These are phyloP conservation scores for Galemys pyrenaicus DNA, from an alignment of 2,113 vertebrate species.

Conservation along the genomic window DNA sequence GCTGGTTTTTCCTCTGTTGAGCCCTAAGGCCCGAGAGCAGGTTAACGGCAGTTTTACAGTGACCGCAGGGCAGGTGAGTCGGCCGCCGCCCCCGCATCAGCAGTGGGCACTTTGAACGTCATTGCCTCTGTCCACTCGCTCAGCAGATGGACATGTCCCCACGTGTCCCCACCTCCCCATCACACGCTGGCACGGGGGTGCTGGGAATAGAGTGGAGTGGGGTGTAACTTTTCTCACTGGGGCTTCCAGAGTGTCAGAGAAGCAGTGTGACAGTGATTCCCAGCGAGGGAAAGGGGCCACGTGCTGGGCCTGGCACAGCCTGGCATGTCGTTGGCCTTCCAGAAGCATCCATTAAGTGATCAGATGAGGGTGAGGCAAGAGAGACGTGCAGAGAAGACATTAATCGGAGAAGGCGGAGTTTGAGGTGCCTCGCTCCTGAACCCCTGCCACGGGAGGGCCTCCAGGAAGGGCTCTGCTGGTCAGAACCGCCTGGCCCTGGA, in stretches of 20 bases:
- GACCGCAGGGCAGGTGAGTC: background rate
- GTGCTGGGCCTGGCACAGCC: background rate
- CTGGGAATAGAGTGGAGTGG: background rate
- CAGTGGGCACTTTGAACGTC: background rate
- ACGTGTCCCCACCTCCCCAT: fast-evolving
- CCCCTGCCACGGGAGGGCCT: background rate
- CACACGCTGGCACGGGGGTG: background rate
- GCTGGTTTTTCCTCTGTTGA: too few species aligned
- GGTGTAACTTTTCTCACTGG: background rate
- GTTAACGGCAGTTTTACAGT: background rate
- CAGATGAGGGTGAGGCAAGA: background rate
- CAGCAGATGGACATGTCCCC: background rate
- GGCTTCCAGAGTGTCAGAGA: background rate
- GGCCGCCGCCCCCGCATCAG: background rate
- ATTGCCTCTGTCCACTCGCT: background rate
- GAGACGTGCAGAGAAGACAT: background rate
- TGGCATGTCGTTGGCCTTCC: background rate
- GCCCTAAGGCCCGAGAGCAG: too few species aligned
- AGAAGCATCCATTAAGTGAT: background rate
- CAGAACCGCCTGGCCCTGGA: background rate
- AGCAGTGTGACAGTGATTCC: background rate
- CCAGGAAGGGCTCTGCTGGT: background rate
- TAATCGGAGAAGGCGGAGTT: background rate
- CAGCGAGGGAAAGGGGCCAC: background rate
- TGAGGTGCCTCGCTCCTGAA: fast-evolving